Evolutionary conservation across 2,888 invertebrate species (phyloP), one percentile per base, ranked within the genome.

Genomic region (Yponomeuta evonymella): DNA sequence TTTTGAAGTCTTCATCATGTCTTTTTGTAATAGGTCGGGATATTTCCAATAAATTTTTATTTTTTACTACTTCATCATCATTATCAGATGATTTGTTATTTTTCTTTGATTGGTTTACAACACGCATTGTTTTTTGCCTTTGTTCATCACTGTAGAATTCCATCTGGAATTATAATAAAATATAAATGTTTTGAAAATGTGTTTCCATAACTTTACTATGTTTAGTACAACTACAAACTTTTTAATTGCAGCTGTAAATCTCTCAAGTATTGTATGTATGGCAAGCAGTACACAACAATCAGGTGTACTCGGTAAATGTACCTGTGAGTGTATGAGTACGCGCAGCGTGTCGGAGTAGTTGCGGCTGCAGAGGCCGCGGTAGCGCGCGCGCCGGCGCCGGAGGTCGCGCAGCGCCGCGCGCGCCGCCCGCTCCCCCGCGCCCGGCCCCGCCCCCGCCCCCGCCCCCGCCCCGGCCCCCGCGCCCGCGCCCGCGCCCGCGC

Each of bases 271-370:
- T 43, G 43, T 8, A 43, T 5, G 33, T 43, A 8, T 43, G 5
- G 8, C 43, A 43, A 43, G 43, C 43, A 8, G 43, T 43, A 43
- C 3, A 43, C 43, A 43, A 43, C 43, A 1, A 43, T 1, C 8
- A 8, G 43, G 51, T 12, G 15, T 12, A 51, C 2, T 12, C 15
- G 15, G 0, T 12, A 4, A 8, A 6, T 1, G 43, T 15, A 90
- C 92, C 87, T 89, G 95, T 77, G 92, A 94, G 79, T 82, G 87
- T 74, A 95, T 94, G 63, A 95, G 91, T 76, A 93, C 94, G 2
- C 93, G 85, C 64, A 94, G 84, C 11, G 94, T 90, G 79, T 94
- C 93, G 0, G 93, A 94, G 78, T 94, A 93, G 81, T 93, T 94
- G 76, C 89, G 89, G 9, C 89, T 86, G 70, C 93, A 92, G 70